Evolutionary conservation across 2,797 vertebrate genomes (phyloP).

Genomic region (Vireo griseus): DNA sequence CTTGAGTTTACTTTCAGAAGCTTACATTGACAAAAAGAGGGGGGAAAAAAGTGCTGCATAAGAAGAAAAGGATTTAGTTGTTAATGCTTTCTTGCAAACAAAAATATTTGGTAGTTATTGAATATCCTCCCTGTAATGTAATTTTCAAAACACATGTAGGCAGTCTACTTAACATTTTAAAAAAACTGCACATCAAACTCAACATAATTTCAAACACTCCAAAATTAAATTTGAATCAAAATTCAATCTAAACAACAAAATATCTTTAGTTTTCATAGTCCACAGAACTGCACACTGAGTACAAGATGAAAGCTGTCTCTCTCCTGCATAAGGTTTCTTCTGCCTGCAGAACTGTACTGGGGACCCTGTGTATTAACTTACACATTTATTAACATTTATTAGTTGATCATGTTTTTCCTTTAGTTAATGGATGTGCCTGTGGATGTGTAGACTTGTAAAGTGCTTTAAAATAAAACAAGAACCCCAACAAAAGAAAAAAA

Average conservation of each 20-base stretch:
- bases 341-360: not conserved
- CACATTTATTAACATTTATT: not conserved
- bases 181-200: not conserved
- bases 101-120: not conserved
- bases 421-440: not conserved
- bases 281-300: not conserved
- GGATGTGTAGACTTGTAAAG: constrained; percentile 29
- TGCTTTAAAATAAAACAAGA: constrained; percentile 53
- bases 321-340: not conserved
- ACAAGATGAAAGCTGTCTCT: not conserved
- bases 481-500: not conserved
- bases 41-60: not conserved
- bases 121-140: not conserved
- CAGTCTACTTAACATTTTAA: not conserved
- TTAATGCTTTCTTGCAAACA: not conserved
- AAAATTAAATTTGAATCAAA: not conserved
- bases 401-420: not conserved
- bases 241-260: not conserved
- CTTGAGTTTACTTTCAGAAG: constrained; percentile 21
- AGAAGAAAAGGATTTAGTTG: not conserved
- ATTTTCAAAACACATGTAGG: not conserved
- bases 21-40: not conserved
- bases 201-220: not conserved
- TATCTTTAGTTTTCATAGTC: not conserved
- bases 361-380: not conserved